Percentiles rank a stretch among this genome's conserved stretches.
Conservation (phyloP, 2,113 vertebrate genomes). For the Sminthopsis crassicaudata region DNA sequence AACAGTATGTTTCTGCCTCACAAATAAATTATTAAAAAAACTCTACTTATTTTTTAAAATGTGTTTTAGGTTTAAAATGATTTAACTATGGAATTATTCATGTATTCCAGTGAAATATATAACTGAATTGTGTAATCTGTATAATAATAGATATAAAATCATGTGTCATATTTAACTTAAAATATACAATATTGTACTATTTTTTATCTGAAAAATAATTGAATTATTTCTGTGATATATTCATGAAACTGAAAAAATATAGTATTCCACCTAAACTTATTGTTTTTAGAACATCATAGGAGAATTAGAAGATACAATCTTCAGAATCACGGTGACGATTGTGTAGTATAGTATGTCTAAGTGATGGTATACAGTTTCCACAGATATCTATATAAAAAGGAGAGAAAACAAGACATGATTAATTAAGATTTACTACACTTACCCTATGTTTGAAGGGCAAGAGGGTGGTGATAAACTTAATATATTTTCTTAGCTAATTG, state of each 20-base stretch:
- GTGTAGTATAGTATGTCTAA: slow-evolving; percentile 76
- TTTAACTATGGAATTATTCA: slow-evolving; percentile 25
- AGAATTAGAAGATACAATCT: slow-evolving; percentile 78
- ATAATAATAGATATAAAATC: slow-evolving; percentile 4
- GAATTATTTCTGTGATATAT: too few relatives aligned
- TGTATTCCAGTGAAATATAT: slow-evolving; percentile 30
- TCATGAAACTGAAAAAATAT: slow-evolving; percentile 39
- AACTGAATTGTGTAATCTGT: slow-evolving; percentile 13
- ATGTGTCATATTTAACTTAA: neutral
- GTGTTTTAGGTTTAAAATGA: slow-evolving; percentile 31
- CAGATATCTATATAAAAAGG: slow-evolving; percentile 83
- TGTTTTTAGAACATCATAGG: neutral
- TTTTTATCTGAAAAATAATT: slow-evolving; percentile 40
- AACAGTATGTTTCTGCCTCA: neutral
- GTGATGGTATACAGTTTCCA: slow-evolving; percentile 84
- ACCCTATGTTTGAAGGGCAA: slow-evolving; percentile 21
- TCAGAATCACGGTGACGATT: slow-evolving; percentile 85
- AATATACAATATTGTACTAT: neutral
- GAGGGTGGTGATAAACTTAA: too few relatives aligned
- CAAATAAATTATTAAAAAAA: slow-evolving; percentile 27
- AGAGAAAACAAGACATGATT: slow-evolving; percentile 53
- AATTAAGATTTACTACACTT: neutral
- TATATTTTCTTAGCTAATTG: slow-evolving; percentile 25
- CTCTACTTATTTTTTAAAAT: slow-evolving; percentile 5
- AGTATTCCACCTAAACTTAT: slow-evolving; percentile 38